Conservation (phyloP, 2,888 invertebrate genomes). For the Erebia palarica region DNA sequence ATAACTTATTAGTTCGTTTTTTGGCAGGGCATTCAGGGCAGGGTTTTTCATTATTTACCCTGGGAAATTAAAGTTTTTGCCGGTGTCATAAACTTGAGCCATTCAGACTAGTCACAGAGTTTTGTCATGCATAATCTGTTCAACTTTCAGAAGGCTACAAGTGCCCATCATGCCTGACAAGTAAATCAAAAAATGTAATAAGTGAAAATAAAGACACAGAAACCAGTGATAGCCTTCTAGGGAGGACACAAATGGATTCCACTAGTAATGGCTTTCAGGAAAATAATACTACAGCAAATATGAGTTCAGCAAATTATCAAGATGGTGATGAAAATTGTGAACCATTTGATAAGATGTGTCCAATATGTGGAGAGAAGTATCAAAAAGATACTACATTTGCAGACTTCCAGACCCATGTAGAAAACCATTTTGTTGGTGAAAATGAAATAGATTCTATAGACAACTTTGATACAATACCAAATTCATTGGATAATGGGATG, state of each 20-base stretch:
- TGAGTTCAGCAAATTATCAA: slow-evolving; percentile 51
- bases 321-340: slow-evolving; percentile 44
- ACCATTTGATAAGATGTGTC: slow-evolving; percentile 84
- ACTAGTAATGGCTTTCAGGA: slow-evolving; percentile 66
- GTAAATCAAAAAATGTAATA: slow-evolving; percentile 57
- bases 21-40: no score
- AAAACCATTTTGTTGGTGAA: slow-evolving; percentile 87
- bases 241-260: slow-evolving; percentile 75
- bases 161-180: slow-evolving; percentile 65
- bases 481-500: slow-evolving; percentile 61
- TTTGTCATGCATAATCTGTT: neutral
- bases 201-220: slow-evolving; percentile 77
- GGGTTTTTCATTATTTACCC: no score
- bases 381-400: slow-evolving; percentile 81
- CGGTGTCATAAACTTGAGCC: no score
- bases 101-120: no score
- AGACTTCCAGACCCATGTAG: slow-evolving; percentile 88
- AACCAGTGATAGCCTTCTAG: slow-evolving; percentile 75
- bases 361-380: slow-evolving; percentile 87
- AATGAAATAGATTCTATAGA: slow-evolving; percentile 78
- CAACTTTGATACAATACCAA: slow-evolving; percentile 77
- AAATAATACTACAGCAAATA: slow-evolving; percentile 59
- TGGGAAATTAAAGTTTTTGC: no score
- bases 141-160: slow-evolving; percentile 70
- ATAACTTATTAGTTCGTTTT: no score